Evolutionary conservation across 2,113 vertebrate genomes (phyloP).

Genomic region (Bujurquina vittata): DNA sequence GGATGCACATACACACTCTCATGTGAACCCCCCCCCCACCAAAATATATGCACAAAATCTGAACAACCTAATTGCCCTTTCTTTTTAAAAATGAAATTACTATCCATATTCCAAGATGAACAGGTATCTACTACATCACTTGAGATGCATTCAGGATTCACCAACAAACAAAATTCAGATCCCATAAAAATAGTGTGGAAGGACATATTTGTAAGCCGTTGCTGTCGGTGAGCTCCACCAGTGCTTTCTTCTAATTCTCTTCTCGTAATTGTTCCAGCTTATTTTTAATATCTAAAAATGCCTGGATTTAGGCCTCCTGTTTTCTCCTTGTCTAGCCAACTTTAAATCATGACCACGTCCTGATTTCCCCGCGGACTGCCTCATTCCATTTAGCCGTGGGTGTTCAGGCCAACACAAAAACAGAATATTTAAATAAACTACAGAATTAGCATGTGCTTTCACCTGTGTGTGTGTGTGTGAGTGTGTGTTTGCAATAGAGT

Average conservation of each 20-base stretch:
- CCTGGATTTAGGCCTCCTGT: neutral
- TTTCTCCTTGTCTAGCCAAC: neutral
- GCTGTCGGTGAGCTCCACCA: neutral
- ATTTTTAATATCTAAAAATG: conserved; percentile 1
- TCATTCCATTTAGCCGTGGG: neutral
- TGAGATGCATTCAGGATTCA: neutral
- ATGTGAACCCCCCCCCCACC: neutral
- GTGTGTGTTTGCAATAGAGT: neutral
- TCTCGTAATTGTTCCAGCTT: neutral
- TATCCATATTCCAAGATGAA: neutral
- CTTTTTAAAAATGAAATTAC: too few relatives aligned
- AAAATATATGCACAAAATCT: too few relatives aligned
- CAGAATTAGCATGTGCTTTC: neutral
- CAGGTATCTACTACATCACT: neutral
- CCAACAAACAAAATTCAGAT: neutral
- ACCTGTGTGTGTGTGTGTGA: neutral
- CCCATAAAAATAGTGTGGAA: neutral
- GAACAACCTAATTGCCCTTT: neutral
- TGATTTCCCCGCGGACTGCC: neutral
- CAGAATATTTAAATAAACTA: neutral
- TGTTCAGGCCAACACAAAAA: neutral
- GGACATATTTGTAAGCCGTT: neutral
- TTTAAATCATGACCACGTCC: neutral
- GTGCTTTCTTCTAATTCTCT: neutral
- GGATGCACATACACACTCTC: neutral